phyloP scores from a whole-genome alignment of 2,797 vertebrate species.

The Falco biarmicus region DNA sequence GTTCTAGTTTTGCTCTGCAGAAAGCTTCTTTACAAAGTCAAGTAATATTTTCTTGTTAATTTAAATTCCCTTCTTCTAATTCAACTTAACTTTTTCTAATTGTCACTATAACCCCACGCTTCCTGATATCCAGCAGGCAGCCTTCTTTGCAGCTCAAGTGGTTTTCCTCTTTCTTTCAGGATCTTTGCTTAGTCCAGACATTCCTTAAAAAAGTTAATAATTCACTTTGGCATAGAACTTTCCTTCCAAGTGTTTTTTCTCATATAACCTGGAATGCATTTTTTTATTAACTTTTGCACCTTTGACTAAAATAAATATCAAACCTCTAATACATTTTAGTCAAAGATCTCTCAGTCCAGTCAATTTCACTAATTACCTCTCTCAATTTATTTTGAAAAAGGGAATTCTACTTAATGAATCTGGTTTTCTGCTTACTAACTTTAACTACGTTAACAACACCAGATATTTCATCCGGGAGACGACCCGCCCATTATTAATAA shows the following conservation, averaged over 20 bases:
- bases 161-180: background rate
- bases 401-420: constrained; percentile 57
- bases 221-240: background rate
- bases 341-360: background rate
- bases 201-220: background rate
- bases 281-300: constrained; percentile 13
- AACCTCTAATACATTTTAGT: background rate
- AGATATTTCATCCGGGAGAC: constrained; percentile 33
- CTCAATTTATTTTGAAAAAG: constrained; percentile 49
- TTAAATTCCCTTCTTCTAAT: background rate
- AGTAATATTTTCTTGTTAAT: background rate
- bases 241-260: background rate
- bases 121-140: background rate
- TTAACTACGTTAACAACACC: constrained; percentile 50
- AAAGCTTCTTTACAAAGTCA: background rate
- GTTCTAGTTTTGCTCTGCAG: background rate
- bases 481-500: background rate
- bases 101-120: background rate
- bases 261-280: background rate
- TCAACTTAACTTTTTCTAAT: background rate
- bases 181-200: background rate
- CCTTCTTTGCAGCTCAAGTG: background rate
- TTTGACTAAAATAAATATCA: constrained; percentile 26
- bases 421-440: constrained; percentile 55
- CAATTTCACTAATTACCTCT: constrained; percentile 52